A percentile compares a stretch with the other conserved stretches of the same genome.
phyloP scores from a whole-genome alignment of 2,113 vertebrate species.

The Nannospalax galili region DNA sequence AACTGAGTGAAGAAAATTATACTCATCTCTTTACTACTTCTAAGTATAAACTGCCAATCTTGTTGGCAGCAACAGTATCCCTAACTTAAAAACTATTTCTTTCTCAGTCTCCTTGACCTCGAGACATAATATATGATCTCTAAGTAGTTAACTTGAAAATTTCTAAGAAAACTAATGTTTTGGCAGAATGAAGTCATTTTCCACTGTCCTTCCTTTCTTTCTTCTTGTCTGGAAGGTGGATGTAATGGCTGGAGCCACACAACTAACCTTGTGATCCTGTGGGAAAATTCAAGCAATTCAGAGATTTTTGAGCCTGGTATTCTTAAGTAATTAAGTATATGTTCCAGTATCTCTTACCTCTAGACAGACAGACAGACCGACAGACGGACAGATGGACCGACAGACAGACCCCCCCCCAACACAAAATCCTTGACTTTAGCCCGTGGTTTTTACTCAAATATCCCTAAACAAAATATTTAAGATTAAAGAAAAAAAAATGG shows the following conservation, averaged over 20 bases:
- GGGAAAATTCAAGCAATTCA: slow-evolving; percentile 26
- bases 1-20: slow-evolving; percentile 32
- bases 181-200: slow-evolving; percentile 19
- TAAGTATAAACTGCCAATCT: slow-evolving; percentile 47
- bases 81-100: slow-evolving; percentile 18
- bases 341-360: not conserved
- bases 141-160: not conserved
- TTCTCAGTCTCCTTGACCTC: slow-evolving; percentile 23
- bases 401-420: not conserved
- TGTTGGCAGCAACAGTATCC: not conserved
- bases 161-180: slow-evolving; percentile 36
- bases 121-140: slow-evolving; percentile 28
- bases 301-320: slow-evolving; percentile 26
- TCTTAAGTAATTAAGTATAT: slow-evolving; percentile 6
- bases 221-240: not conserved
- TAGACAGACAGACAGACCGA: not conserved
- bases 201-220: not conserved
- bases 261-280: not conserved
- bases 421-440: too few relatives aligned
- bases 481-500: not conserved
- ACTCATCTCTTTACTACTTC: slow-evolving; percentile 46
- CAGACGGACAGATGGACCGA: not conserved
- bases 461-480: slow-evolving; percentile 31
- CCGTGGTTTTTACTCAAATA: slow-evolving; percentile 34
- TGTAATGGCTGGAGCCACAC: not conserved